Evolutionary conservation across 2,888 invertebrate genomes (phyloP), one percentile per base, ranked within the genome.

Genomic region (Drosophila histrio): DNA sequence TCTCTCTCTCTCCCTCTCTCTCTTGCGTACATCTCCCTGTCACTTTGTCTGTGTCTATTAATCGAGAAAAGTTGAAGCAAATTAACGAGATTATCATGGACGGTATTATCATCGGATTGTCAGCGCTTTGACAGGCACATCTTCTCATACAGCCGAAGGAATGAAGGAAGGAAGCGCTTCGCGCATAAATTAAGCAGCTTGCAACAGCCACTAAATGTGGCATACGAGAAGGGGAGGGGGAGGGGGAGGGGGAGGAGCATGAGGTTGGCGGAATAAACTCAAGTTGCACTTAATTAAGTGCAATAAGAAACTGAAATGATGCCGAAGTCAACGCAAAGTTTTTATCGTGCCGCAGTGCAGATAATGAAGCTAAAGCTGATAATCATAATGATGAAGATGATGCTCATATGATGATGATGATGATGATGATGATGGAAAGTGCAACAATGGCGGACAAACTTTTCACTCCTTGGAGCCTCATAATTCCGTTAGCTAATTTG

Each of bases 241-340:
- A 1, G 15, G 7, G 5, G 2, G 1, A 7, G n/a, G n/a, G 22
- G 13, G 43, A 9, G 17, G 6, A 30, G 15, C 1, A 4, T 11
- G 11, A 1, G 46, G 43, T 22, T 53, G 59, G 34, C 22, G 32
- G 15, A 47, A 54, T 52, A 60, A 76, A 70, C 79, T 76, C 64
- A 77, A 85, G 86, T 71, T 86, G 66, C 87, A 85, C 78, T 83
- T 85, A 87, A 87, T 84, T 87, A 85, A 80, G 64, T 86, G 87
- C 88, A 88, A 86, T 83, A 79, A 86, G 80, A 86, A 78, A 78
- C 87, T 82, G 71, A 70, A 87, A 87, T 79, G 52, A 80, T 80
- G 72, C 83, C 75, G 66, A 57, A 54, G 47, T 62, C 32, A 46
- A 41, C 41, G 57, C 47, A 57, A 71, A 65, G 34, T 41, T 66